Percentiles rank a stretch among this genome's conserved stretches.
Conservation (phyloP, 2,888 invertebrate species). For the Ectropis crepuscularia region DNA sequence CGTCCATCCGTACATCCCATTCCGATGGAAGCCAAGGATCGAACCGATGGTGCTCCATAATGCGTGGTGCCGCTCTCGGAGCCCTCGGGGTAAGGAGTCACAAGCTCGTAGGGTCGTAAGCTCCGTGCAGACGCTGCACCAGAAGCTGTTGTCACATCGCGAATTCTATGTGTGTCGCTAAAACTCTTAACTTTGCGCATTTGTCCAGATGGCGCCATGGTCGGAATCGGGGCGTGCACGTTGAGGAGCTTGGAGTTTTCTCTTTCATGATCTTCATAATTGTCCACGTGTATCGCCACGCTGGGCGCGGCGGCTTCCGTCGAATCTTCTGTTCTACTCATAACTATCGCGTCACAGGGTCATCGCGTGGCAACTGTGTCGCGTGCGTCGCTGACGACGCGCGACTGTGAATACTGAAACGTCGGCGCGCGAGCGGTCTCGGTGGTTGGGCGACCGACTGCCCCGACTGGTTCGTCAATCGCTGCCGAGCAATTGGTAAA, state of each 20-base stretch:
- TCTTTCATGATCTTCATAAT: constrained; percentile 68
- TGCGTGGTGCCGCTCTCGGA: constrained; percentile 86
- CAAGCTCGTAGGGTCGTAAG: constrained; percentile 79
- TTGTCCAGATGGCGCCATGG: constrained; percentile 77
- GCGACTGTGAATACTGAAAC: constrained; percentile 70
- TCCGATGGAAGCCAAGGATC: constrained; percentile 93
- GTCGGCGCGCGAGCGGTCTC: constrained; percentile 87
- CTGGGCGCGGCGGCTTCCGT: constrained; percentile 75
- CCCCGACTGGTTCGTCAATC: constrained; percentile 78
- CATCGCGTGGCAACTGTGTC: constrained; percentile 75
- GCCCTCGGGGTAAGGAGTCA: constrained; percentile 80
- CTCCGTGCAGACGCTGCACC: constrained; percentile 79
- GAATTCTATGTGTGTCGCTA: constrained; percentile 78
- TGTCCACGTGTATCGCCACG: constrained; percentile 77
- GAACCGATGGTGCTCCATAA: constrained; percentile 89
- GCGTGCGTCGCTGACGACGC: constrained; percentile 78
- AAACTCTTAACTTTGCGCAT: constrained; percentile 83
- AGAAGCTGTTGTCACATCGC: constrained; percentile 74
- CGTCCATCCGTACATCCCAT: constrained; percentile 95
- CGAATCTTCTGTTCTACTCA: constrained; percentile 75
- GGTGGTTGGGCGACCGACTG: constrained; percentile 82
- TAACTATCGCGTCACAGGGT: constrained; percentile 79
- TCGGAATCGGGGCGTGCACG: constrained; percentile 64
- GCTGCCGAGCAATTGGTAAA: constrained; percentile 75
- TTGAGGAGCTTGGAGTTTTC: constrained; percentile 74